phyloP scores from a whole-genome alignment of 2,113 vertebrate species.

The Trogon melanurus region DNA sequence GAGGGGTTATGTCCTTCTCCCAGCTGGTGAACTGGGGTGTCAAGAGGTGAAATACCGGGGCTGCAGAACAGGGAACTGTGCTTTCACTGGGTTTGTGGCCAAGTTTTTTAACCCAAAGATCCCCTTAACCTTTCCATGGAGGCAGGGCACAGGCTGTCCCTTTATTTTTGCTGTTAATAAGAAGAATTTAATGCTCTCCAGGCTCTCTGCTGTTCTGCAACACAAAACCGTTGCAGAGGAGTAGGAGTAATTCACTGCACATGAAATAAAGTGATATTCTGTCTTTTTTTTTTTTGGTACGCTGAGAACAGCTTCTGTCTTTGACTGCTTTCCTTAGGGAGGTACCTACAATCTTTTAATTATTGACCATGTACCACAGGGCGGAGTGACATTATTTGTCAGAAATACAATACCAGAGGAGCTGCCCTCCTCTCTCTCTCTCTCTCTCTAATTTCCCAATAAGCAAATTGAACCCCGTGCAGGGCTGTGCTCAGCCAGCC shows the following conservation, averaged over 20 bases:
- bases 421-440: neutral
- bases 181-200: neutral
- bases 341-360: neutral
- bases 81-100: neutral
- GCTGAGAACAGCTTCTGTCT: neutral
- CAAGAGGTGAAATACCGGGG: neutral
- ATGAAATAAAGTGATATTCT: neutral
- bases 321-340: neutral
- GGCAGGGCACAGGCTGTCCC: neutral
- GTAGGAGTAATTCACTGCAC: neutral
- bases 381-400: constrained; percentile 38
- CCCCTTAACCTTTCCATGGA: neutral
- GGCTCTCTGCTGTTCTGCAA: neutral
- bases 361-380: neutral
- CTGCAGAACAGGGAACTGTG: rapidly evolving
- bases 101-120: neutral
- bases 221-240: no score
- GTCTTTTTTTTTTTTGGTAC: neutral
- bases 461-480: neutral
- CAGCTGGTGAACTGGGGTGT: neutral
- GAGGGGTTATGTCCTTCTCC: neutral
- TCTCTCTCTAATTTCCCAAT: neutral
- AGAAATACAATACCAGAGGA: neutral
- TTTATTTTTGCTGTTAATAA: neutral
- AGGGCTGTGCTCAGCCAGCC: neutral